phyloP scores from a whole-genome alignment of 2,113 vertebrate species.

The Oophaga pumilio region DNA sequence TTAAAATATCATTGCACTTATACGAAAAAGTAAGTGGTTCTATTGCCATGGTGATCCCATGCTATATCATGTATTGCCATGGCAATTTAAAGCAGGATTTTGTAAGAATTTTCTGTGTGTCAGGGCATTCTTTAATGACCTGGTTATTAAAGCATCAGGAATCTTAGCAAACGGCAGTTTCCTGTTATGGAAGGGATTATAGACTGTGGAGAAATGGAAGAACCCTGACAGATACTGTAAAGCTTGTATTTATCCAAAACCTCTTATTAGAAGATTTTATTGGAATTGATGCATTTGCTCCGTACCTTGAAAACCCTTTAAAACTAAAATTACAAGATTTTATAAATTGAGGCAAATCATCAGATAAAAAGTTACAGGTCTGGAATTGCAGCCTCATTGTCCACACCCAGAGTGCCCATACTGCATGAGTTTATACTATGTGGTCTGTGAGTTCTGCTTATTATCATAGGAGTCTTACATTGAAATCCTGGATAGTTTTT shows the following conservation, averaged over 20 bases:
- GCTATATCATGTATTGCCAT: background rate
- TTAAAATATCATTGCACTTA: background rate
- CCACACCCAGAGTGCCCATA: background rate
- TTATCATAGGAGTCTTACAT: too few species aligned
- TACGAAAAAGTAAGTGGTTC: background rate
- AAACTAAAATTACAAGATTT: background rate
- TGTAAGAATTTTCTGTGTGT: background rate
- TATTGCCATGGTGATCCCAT: background rate
- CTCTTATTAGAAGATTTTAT: background rate
- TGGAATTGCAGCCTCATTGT: background rate
- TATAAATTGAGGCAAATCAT: background rate
- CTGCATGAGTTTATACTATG: too few species aligned
- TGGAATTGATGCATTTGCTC: background rate
- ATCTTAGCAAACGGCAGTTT: background rate
- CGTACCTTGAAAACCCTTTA: background rate
- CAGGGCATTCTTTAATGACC: background rate
- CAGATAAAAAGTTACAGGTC: background rate
- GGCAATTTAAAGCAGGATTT: background rate
- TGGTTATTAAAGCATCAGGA: constrained; percentile 7
- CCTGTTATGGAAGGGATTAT: background rate
- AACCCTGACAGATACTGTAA: background rate
- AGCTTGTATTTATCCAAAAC: background rate
- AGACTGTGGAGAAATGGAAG: background rate
- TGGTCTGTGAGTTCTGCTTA: too few species aligned
- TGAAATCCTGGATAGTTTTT: too few species aligned